Percentiles rank a stretch among this genome's conserved stretches.
Evolutionary conservation across 2,797 vertebrate genomes (phyloP).

Genomic region (Moxostoma hubbsi): DNA sequence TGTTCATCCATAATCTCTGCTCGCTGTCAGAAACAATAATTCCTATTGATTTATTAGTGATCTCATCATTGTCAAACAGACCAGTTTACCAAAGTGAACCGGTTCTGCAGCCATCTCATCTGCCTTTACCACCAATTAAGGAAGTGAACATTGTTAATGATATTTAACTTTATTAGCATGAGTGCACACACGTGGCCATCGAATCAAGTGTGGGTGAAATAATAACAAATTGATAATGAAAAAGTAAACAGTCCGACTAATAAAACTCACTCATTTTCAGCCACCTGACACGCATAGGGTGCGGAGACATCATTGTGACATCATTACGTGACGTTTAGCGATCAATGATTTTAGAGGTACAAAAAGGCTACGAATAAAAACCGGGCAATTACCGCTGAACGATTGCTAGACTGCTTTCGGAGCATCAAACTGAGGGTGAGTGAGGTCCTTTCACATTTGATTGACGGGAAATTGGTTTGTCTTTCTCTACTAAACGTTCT

Average conservation of each 20-base stretch:
- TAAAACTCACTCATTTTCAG: constrained; percentile 60
- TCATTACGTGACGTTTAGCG: constrained; percentile 27
- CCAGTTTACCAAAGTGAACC: constrained; percentile 4
- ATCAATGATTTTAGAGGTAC: constrained; percentile 63
- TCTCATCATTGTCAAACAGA: constrained; percentile 59
- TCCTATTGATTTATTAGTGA: constrained; percentile 60
- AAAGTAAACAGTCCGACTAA: constrained; percentile 66
- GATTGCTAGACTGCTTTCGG: background rate
- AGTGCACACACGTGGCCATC: constrained; percentile 48
- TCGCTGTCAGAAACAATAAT: constrained; percentile 35
- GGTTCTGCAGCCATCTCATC: constrained; percentile 42
- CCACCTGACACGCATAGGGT: background rate
- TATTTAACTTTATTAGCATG: constrained; percentile 63
- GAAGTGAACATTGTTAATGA: constrained; percentile 65
- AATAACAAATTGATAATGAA: constrained; percentile 57
- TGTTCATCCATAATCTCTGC: background rate
- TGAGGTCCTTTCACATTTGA: background rate
- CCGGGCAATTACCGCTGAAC: background rate
- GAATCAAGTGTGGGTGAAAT: constrained; percentile 48
- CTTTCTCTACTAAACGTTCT: background rate
- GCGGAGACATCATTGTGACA: constrained; percentile 10
- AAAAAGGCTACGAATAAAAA: constrained; percentile 39
- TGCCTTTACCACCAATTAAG: constrained; percentile 67
- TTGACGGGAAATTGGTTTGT: background rate
- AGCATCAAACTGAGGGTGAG: constrained; percentile 39